Evolutionary conservation across 2,113 vertebrate genomes (phyloP), one percentile per base, ranked within the genome.

Genomic region (Lethenteron reissneri): DNA sequence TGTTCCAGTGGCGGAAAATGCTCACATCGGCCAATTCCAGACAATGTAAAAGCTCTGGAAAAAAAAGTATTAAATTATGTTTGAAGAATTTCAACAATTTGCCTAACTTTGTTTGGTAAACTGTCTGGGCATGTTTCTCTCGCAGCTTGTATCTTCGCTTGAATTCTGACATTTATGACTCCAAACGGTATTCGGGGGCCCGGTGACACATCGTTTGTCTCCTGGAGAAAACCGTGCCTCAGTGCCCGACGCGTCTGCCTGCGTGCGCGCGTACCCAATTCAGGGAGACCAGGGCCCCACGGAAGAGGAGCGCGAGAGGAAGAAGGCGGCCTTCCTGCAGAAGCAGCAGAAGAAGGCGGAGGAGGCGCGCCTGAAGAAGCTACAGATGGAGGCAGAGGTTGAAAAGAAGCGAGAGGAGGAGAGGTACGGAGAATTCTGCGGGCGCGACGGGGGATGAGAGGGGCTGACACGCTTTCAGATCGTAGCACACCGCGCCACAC

Each of bases 391-490:
- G 75, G 83, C 85, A 1, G 94, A 96, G 74, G 75, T 79, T 76
- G 89, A 89, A 75, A 81, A 87, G 69, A 89, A 85, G 80, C 96
- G 94, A 75, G 94, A 95, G 77, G 87, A 88, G 73, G 81, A 90
- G 62, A 87, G 89, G 94, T 95, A 78, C 76, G 75, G 73, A 41
- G 14, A 21, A n/a, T 13, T 70, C 1, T 15, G 41, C 41, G 41
- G 6, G 41, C 41, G 41, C 41, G 41, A 41, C 41, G 6, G 41
- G 41, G 41, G 41, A 41, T 41, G 25, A 41, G 41, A 41, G 6
- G 41, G 41, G 41, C 41, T 41, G 41, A 41, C 41, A 41, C 41
- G 41, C 41, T 41, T 41, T 41, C 6, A 41, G 41, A 41, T 7
- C 41, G 6, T 41, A 41, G 41, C 41, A 7, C 41, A 41, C 41